Conservation (phyloP, 2,888 invertebrate genomes). For the Melinopterus prodromus region DNA sequence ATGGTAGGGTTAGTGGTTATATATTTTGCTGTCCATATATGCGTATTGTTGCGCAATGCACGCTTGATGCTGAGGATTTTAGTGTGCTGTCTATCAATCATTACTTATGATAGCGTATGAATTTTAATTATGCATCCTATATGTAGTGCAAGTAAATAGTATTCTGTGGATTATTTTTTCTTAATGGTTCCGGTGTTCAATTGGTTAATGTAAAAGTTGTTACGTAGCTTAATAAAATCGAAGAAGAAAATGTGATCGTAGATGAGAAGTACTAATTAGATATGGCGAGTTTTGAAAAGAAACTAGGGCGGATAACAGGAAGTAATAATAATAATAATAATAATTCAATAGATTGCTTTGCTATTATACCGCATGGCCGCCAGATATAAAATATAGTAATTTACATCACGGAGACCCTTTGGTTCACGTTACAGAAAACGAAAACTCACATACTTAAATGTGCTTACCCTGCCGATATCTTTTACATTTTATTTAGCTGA, state of each 20-base stretch:
- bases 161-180: not conserved
- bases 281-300: not conserved
- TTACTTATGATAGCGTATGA: not conserved
- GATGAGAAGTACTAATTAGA: not conserved
- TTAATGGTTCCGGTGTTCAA: not conserved
- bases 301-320: not conserved
- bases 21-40: not conserved
- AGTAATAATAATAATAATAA: not conserved
- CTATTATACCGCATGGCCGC: not conserved
- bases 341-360: not conserved
- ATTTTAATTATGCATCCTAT: not conserved
- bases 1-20: not conserved
- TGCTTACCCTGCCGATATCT: too few species aligned
- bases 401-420: too few species aligned
- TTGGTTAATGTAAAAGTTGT: not conserved
- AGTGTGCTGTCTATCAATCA: not conserved
- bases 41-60: not conserved
- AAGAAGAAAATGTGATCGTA: not conserved
- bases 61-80: not conserved
- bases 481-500: too few species aligned
- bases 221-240: not conserved
- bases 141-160: not conserved
- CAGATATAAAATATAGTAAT: not conserved
- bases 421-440: too few species aligned
- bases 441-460: too few species aligned